These are phyloP conservation scores for Trichechus manatus DNA, from an alignment of 2,113 vertebrate genomes.

Conservation along the genomic window DNA sequence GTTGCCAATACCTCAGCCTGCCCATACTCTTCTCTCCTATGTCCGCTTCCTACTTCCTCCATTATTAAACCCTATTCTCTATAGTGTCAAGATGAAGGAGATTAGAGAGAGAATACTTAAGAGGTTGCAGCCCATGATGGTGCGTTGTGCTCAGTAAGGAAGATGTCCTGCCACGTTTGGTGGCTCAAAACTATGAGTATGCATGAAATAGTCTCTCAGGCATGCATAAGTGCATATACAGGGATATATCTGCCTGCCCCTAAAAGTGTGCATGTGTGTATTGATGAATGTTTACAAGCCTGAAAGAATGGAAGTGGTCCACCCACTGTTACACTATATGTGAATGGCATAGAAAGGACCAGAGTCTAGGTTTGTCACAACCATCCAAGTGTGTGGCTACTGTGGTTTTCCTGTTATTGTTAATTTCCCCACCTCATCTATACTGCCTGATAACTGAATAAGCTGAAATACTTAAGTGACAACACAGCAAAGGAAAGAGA, in stretches of 20 bases:
- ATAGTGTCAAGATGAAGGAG: slow-evolving; percentile 80
- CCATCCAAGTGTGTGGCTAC: neutral
- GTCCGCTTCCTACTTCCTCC: slow-evolving; percentile 81
- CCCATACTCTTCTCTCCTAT: slow-evolving; percentile 82
- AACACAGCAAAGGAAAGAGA: neutral
- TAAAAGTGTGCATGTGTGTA: neutral
- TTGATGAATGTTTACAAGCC: neutral
- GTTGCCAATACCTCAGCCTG: slow-evolving; percentile 15
- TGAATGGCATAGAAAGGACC: neutral
- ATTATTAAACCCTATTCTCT: slow-evolving; percentile 78
- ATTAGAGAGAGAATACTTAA: slow-evolving; percentile 74
- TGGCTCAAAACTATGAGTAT: neutral
- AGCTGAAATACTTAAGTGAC: neutral
- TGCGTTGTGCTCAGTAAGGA: slow-evolving; percentile 43
- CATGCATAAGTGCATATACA: neutral
- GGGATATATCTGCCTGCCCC: neutral
- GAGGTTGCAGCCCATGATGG: slow-evolving; percentile 46
- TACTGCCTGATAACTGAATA: neutral
- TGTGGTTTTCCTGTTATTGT: neutral
- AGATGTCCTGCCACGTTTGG: neutral
- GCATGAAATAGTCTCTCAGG: neutral
- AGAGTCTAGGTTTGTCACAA: neutral
- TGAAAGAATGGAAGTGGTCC: neutral
- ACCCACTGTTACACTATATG: neutral
- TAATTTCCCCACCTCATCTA: neutral